Percentiles rank a stretch among this genome's conserved stretches.
Conservation (phyloP, 35 echinoderm and acorn worm species). For the Nesometra sesokonis region DNA sequence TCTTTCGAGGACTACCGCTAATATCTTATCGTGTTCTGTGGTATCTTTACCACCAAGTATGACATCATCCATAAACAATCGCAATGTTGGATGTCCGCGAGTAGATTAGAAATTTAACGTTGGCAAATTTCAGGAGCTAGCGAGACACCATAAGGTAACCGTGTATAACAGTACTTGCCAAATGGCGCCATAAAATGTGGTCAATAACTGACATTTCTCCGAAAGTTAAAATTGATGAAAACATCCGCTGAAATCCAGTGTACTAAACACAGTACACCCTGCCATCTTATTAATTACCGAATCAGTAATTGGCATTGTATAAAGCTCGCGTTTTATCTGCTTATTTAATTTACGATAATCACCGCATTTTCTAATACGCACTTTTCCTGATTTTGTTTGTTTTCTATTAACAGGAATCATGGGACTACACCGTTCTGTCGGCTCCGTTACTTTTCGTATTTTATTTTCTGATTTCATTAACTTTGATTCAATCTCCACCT, state of each 20-base stretch:
- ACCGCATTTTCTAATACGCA: no score
- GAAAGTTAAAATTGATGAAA: conserved; percentile 11
- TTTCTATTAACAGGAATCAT: no score
- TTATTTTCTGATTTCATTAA: no score
- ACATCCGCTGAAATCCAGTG: conserved; percentile 7
- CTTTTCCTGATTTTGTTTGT: no score
- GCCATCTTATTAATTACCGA: no score
- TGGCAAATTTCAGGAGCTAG: conserved; percentile 39
- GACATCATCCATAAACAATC: conserved; percentile 41
- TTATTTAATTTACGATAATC: no score
- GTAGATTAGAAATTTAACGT: conserved; percentile 3
- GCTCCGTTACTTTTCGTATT: no score
- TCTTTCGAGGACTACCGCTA: conserved; percentile 7
- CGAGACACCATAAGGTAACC: conserved; percentile 31
- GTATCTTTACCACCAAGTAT: conserved; percentile 16
- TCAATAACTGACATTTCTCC: conserved; percentile 1
- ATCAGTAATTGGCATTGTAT: no score
- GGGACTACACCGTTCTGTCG: no score
- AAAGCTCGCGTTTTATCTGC: no score
- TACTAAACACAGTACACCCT: not conserved
- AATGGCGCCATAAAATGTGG: conserved; percentile 27
- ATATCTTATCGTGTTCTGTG: conserved; percentile 19
- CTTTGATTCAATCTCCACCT: no score
- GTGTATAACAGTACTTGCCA: conserved; percentile 32
- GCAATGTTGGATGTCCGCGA: conserved; percentile 2